Evolutionary conservation across 1,140 invertebrate species (phyloP).

Genomic region (Bombus pascuorum): DNA sequence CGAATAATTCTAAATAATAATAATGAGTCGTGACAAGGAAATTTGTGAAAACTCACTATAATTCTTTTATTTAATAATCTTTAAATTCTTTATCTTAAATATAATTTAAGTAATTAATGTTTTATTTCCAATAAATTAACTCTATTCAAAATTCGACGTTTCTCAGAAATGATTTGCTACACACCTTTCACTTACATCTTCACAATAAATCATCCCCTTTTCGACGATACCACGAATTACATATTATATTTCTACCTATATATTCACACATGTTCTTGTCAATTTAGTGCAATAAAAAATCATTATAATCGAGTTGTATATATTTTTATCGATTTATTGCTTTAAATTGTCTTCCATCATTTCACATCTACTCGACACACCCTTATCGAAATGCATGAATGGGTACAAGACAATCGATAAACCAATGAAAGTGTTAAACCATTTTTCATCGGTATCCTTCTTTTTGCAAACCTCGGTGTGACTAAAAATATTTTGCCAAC

Average conservation of each 20-base stretch:
- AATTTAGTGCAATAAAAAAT: not conserved
- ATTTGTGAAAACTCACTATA: too few species aligned
- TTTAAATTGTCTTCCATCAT: not conserved
- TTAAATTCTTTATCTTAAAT: too few species aligned
- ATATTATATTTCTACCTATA: not conserved
- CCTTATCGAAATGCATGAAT: not conserved
- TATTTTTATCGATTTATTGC: not conserved
- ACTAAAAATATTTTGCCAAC: conserved; percentile 20
- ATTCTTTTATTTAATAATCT: too few species aligned
- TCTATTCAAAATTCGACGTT: not conserved
- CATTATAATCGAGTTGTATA: too few species aligned
- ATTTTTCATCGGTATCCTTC: not conserved
- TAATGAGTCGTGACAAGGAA: too few species aligned
- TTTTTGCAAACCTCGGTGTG: conserved; percentile 4
- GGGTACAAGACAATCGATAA: not conserved
- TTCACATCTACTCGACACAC: not conserved
- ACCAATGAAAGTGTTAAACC: conserved; percentile 26
- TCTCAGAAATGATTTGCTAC: not conserved
- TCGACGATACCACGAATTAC: not conserved
- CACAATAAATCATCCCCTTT: not conserved
- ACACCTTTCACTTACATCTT: not conserved
- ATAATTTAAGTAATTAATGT: not conserved
- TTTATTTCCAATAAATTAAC: too few species aligned
- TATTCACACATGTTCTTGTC: too few species aligned
- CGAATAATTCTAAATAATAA: too few species aligned